Percentiles rank a stretch among this genome's conserved stretches.
phyloP scores from a whole-genome alignment of 1,140 invertebrate genomes.

The Plodia interpunctella region DNA sequence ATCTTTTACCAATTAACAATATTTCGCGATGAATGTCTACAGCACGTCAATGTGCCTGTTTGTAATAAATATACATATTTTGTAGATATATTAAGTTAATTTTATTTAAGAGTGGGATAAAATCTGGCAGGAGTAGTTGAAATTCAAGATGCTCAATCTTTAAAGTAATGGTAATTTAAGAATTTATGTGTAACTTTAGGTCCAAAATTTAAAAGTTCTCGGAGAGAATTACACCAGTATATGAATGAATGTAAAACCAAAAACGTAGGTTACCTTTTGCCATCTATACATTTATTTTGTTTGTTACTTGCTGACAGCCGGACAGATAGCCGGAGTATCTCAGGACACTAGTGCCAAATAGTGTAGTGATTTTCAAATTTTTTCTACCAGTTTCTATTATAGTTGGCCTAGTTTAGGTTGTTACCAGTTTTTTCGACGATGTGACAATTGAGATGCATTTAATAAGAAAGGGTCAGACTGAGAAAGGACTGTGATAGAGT shows the following conservation, averaged over 20 bases:
- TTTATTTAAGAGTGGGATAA: slow-evolving; percentile 71
- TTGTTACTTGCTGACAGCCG: slow-evolving; percentile 53
- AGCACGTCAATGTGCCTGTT: slow-evolving; percentile 61
- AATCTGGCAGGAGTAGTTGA: slow-evolving; percentile 55
- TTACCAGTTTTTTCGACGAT: slow-evolving; percentile 72
- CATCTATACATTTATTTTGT: slow-evolving; percentile 55
- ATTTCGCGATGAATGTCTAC: slow-evolving; percentile 75
- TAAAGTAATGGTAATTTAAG: slow-evolving; percentile 50
- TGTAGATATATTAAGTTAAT: slow-evolving; percentile 69
- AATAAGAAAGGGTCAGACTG: slow-evolving; percentile 73
- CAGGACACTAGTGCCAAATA: slow-evolving; percentile 68
- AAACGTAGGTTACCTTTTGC: slow-evolving; percentile 75
- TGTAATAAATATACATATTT: slow-evolving; percentile 69
- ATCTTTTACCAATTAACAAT: slow-evolving; percentile 71
- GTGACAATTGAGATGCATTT: slow-evolving; percentile 72
- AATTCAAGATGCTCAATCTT: slow-evolving; percentile 60
- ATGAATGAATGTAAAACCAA: slow-evolving; percentile 63
- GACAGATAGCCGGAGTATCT: slow-evolving; percentile 40
- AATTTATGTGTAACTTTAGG: slow-evolving; percentile 42
- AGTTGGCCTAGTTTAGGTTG: slow-evolving; percentile 66
- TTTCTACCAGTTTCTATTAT: slow-evolving; percentile 56
- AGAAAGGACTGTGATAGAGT: slow-evolving; percentile 76
- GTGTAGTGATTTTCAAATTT: slow-evolving; percentile 54
- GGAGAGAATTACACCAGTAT: slow-evolving; percentile 30
- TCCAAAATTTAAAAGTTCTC: slow-evolving; percentile 29